Conservation (phyloP, 2,888 invertebrate genomes). For the Polydrusus pterygomalis region DNA sequence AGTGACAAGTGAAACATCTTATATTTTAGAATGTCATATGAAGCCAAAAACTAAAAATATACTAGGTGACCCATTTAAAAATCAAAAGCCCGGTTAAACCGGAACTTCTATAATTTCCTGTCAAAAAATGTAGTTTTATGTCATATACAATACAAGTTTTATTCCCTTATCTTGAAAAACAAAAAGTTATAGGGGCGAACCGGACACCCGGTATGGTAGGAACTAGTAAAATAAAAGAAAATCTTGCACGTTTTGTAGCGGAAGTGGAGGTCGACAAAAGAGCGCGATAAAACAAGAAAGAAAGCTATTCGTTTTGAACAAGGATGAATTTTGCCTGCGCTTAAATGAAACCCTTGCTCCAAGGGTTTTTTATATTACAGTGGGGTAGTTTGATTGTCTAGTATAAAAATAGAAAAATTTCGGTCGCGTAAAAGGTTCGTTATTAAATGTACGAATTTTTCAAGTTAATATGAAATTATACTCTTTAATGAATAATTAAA, state of each 20-base stretch:
- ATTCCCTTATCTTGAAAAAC: too few relatives aligned
- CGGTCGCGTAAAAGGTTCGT: background rate
- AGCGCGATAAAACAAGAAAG: constrained; percentile 23
- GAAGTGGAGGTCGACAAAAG: constrained; percentile 24
- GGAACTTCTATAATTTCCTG: too few relatives aligned
- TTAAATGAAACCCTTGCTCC: constrained; percentile 25
- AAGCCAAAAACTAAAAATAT: too few relatives aligned
- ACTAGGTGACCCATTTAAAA: too few relatives aligned
- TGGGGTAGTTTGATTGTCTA: constrained; percentile 5
- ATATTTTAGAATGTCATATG: too few relatives aligned
- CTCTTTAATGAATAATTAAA: too few relatives aligned
- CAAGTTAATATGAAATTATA: too few relatives aligned
- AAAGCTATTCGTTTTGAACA: constrained; percentile 29
- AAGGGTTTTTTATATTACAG: constrained; percentile 17
- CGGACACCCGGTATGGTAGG: background rate
- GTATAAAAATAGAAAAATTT: constrained; percentile 1
- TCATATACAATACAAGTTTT: too few relatives aligned
- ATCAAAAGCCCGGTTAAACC: too few relatives aligned
- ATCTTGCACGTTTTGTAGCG: constrained; percentile 12
- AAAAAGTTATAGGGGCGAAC: too few relatives aligned
- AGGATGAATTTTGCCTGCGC: constrained; percentile 16
- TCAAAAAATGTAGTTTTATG: too few relatives aligned
- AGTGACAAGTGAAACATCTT: too few relatives aligned
- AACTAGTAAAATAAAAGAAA: background rate
- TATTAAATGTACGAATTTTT: background rate